These are phyloP conservation scores for Okapia johnstoni DNA, from an alignment of 2,113 vertebrate genomes.

Conservation along the genomic window DNA sequence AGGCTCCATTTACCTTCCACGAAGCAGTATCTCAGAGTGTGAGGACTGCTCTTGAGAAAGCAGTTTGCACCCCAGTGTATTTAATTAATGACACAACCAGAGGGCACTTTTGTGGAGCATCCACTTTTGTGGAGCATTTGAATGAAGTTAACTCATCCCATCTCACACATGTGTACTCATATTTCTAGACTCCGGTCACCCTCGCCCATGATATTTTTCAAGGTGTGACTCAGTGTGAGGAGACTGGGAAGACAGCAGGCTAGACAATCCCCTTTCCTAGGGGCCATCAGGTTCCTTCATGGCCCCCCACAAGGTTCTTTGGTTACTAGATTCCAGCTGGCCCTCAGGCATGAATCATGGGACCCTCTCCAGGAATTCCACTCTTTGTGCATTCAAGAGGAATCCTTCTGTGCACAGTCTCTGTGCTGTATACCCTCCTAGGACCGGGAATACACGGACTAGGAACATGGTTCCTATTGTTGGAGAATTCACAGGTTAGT, in stretches of 20 bases:
- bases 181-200: neutral
- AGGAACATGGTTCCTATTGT: neutral
- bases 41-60: neutral
- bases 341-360: neutral
- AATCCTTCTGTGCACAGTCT: neutral
- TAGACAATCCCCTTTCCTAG: neutral
- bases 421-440: neutral
- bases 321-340: neutral
- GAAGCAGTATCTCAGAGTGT: neutral
- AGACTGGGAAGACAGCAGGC: neutral
- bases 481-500: neutral
- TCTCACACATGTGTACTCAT: no score
- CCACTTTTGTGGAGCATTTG: neutral
- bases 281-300: neutral
- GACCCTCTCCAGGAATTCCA: neutral
- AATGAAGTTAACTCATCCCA: neutral
- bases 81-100: neutral
- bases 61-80: accelerated
- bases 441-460: neutral
- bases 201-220: neutral
- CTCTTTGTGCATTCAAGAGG: neutral
- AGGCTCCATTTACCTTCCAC: neutral
- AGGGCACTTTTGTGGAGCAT: neutral
- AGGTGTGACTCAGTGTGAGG: neutral
- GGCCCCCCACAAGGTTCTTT: neutral